Conservation (phyloP, 2,888 invertebrate genomes). For the Zootermopsis nevadensis region DNA sequence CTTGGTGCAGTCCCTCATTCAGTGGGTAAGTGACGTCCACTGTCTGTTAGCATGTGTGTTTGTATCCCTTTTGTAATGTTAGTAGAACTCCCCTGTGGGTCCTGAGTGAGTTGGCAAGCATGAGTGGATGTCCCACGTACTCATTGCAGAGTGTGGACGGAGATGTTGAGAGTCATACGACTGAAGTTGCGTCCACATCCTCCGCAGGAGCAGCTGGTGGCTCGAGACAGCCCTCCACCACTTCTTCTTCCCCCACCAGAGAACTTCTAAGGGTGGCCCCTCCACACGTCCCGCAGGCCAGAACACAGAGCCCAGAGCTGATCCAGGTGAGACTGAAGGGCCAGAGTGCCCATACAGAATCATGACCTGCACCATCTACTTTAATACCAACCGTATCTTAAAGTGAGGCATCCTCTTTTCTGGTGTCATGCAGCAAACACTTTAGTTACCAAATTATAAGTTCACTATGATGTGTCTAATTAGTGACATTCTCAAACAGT, state of each 20-base stretch:
- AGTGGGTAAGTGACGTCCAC: conserved; percentile 71
- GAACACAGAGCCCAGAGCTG: conserved; percentile 62
- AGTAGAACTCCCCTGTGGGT: not conserved
- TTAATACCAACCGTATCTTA: no score
- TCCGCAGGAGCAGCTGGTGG: conserved; percentile 54
- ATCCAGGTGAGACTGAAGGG: conserved; percentile 60
- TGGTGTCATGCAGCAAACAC: no score
- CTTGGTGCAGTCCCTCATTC: conserved; percentile 85
- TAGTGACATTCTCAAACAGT: no score
- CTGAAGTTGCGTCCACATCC: conserved; percentile 53
- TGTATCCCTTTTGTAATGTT: conserved; percentile 4
- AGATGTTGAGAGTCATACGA: conserved; percentile 53
- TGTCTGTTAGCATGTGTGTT: conserved; percentile 10
- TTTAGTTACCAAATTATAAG: no score
- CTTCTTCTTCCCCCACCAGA: conserved; percentile 46
- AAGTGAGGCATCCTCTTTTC: no score
- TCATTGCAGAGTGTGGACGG: conserved; percentile 55
- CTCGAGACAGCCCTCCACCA: conserved; percentile 50
- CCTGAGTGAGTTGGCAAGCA: conserved; percentile 35
- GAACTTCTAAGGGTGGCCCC: conserved; percentile 56
- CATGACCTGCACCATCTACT: not conserved
- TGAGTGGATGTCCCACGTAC: conserved; percentile 50
- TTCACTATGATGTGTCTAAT: no score
- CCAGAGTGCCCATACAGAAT: not conserved
- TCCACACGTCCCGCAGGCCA: conserved; percentile 58